Base-by-base conservation (phyloP, 2,113 vertebrate genomes). In the Spilogale gracilis region DNA sequence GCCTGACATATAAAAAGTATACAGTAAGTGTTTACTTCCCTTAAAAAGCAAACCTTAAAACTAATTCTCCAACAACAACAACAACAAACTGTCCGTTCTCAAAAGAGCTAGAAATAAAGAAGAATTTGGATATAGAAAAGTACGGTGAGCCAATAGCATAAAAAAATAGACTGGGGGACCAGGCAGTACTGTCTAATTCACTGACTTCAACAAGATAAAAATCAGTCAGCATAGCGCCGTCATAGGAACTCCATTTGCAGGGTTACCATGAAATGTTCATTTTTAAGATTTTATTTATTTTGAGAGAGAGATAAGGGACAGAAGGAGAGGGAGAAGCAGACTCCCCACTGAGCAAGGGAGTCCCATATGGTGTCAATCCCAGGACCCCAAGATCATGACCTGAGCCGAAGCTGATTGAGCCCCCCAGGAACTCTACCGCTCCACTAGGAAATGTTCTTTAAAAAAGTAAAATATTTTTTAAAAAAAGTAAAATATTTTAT, bases 21-120 rank as follows among this genome's bases (percentile, higher is more conserved):
- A 71, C 20, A 60, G 43, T 32, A 94, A 74, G 21, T 23, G 32
- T n/a, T 60, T 56, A 50, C 32, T 56, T 83, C 45, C 84, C 74
- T 81, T 87, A 56, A 78, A 76, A 87, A 87, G 63, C 38, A 93
- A 93, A 74, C 32, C 32, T 83, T 86, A 91, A 78, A 60, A 96
- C 58, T 18, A 60, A 50, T 76, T 95, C 89, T 74, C 73, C 52
- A 54, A 14, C 20, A 23, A 60, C 8, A 23, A 60, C 8, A 60
- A 60, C 21, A 23, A 56, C 16, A 56, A 56, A 56, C 17, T 56
- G 38, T 54, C 52, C 9, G 58, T 60, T 90, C 89, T 74, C 65
- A 90, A 61, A 48, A 27, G 5, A 43, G 20, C 56, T 61, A 25
- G 50, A 95, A 95, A 90, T 48, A 79, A 81, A 91, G 45, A 9